Evolutionary conservation across 2,797 vertebrate genomes (phyloP).

Genomic region (Tapera naevia): DNA sequence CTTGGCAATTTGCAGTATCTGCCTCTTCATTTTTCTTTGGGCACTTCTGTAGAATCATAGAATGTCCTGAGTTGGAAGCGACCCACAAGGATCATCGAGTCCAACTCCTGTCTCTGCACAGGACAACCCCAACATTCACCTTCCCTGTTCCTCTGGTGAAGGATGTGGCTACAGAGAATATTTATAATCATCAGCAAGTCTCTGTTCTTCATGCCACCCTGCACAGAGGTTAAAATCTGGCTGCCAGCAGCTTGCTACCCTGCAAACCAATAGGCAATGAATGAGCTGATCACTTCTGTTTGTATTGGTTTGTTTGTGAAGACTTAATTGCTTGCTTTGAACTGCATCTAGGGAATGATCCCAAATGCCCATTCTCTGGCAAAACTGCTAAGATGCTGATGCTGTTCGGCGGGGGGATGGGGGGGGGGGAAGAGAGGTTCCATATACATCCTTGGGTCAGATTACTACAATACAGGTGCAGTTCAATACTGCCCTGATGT

Average conservation of each 20-base stretch:
- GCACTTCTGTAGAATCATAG: rapidly evolving
- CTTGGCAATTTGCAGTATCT: background rate
- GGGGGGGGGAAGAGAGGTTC: background rate
- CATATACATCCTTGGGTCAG: background rate
- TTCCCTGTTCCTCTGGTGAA: background rate
- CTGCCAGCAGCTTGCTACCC: background rate
- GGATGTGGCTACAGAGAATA: background rate
- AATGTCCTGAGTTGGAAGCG: too few relatives aligned
- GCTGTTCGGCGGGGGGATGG: too few relatives aligned
- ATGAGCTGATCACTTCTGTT: background rate
- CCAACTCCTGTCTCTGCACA: too few relatives aligned
- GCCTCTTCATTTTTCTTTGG: background rate
- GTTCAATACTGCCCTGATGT: background rate
- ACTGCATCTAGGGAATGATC: background rate
- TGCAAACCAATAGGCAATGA: background rate
- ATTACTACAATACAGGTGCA: background rate
- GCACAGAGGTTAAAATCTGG: background rate
- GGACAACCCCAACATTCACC: too few relatives aligned
- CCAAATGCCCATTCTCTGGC: background rate
- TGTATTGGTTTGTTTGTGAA: background rate
- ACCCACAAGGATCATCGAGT: too few relatives aligned
- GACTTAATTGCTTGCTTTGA: background rate
- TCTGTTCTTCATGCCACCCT: background rate
- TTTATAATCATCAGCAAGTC: background rate
- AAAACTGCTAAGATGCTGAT: background rate